Conservation (phyloP, 2,888 invertebrate genomes). For the Thera britannica region DNA sequence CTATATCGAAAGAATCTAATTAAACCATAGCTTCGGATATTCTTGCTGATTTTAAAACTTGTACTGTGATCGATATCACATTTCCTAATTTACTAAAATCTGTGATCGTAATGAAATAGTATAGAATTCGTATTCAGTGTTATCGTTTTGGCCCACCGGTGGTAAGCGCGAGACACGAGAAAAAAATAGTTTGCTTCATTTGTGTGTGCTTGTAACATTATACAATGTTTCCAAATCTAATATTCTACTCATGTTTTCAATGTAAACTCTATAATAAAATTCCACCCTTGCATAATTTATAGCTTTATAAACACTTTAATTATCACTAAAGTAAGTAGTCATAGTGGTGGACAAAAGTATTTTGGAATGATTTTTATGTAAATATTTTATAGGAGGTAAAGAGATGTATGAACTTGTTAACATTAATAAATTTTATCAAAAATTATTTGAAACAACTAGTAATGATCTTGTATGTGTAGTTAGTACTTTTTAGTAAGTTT, state of each 20-base stretch:
- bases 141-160: constrained; percentile 71
- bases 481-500: constrained; percentile 31
- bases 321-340: constrained; percentile 46
- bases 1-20: constrained; percentile 53
- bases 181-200: constrained; percentile 30
- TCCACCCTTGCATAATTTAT: constrained; percentile 39
- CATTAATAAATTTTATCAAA: constrained; percentile 67
- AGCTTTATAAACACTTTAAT: constrained; percentile 39
- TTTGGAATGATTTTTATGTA: constrained; percentile 77
- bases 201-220: constrained; percentile 27
- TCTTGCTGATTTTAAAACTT: constrained; percentile 60
- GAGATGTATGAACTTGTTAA: constrained; percentile 73
- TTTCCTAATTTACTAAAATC: constrained; percentile 77
- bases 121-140: constrained; percentile 61
- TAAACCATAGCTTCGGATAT: constrained; percentile 53
- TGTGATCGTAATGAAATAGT: constrained; percentile 78
- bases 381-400: constrained; percentile 58
- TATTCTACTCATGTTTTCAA: constrained; percentile 14
- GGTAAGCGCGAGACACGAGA: constrained; percentile 26
- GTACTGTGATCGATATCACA: constrained; percentile 71
- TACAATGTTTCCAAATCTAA: constrained; percentile 14
- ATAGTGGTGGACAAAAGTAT: constrained; percentile 65
- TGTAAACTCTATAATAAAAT: constrained; percentile 21
- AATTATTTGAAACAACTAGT: constrained; percentile 51
- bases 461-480: constrained; percentile 37